These are phyloP conservation scores for Nothoprocta perdicaria DNA, from an alignment of 2,113 vertebrate species.

Conservation along the genomic window DNA sequence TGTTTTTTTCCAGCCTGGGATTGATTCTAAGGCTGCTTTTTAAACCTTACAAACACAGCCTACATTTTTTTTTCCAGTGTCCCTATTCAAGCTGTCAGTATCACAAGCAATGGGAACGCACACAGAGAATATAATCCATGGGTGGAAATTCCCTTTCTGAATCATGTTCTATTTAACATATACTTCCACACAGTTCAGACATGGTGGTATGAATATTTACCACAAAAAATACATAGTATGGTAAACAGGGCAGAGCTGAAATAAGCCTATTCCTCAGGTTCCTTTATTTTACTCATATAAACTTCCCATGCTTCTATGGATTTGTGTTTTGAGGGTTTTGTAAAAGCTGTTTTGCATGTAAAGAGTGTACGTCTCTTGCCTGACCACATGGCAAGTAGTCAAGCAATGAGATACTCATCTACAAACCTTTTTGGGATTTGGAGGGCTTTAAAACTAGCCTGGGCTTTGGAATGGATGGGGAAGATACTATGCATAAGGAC, in stretches of 20 bases:
- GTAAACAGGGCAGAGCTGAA: not conserved
- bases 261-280: not conserved
- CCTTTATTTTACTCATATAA: accelerated
- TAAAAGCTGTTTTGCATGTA: accelerated
- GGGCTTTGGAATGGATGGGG: not conserved
- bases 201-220: not conserved
- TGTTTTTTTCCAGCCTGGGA: not conserved
- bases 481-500: not conserved
- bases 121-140: not conserved
- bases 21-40: not conserved
- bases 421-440: not conserved
- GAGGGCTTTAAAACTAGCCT: not conserved
- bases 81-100: not conserved
- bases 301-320: accelerated
- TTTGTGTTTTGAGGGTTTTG: not conserved
- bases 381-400: accelerated
- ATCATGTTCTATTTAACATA: not conserved
- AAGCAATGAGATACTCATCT: not conserved
- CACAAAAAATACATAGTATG: not conserved
- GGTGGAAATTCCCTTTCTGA: not conserved
- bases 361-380: not conserved
- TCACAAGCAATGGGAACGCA: not conserved
- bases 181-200: not conserved
- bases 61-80: not conserved
- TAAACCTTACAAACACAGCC: not conserved